Conservation (phyloP, 2,113 vertebrate species). For the Plotosus lineatus region DNA sequence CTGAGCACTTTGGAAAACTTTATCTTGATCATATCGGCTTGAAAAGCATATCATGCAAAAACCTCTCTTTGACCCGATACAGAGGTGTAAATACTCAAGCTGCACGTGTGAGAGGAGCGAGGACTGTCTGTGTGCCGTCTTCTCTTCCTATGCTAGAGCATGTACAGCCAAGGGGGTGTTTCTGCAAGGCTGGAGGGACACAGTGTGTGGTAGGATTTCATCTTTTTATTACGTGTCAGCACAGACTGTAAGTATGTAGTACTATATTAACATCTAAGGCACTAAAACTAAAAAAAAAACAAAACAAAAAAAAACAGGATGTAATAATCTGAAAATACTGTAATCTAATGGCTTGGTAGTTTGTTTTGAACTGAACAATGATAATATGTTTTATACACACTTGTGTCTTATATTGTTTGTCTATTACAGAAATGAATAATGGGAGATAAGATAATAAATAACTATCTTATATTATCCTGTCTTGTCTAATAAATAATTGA, state of each 20-base stretch:
- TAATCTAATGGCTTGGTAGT: not conserved
- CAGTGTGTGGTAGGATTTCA: constrained; percentile 81
- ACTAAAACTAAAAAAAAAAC: not conserved
- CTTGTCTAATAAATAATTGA: too few relatives aligned
- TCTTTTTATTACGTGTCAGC: not conserved
- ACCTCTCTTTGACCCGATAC: constrained; percentile 10
- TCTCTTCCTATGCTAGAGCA: constrained; percentile 88
- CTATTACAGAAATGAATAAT: not conserved
- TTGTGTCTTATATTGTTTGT: too few relatives aligned
- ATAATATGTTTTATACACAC: not conserved
- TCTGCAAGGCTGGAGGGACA: constrained; percentile 81
- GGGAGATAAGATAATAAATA: not conserved
- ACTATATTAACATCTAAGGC: not conserved
- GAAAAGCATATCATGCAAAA: not conserved
- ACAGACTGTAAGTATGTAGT: not conserved
- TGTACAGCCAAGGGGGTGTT: constrained; percentile 83
- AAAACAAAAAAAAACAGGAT: not conserved
- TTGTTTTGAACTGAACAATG: not conserved
- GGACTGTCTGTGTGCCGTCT: constrained; percentile 85
- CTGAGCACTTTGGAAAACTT: not conserved
- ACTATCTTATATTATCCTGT: too few relatives aligned
- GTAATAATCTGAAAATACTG: not conserved
- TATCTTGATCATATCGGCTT: not conserved
- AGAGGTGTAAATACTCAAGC: constrained; percentile 90
- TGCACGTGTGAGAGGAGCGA: constrained; percentile 89